Evolutionary conservation across 2,888 invertebrate genomes (phyloP).

Genomic region (Oscheius myriophilus): DNA sequence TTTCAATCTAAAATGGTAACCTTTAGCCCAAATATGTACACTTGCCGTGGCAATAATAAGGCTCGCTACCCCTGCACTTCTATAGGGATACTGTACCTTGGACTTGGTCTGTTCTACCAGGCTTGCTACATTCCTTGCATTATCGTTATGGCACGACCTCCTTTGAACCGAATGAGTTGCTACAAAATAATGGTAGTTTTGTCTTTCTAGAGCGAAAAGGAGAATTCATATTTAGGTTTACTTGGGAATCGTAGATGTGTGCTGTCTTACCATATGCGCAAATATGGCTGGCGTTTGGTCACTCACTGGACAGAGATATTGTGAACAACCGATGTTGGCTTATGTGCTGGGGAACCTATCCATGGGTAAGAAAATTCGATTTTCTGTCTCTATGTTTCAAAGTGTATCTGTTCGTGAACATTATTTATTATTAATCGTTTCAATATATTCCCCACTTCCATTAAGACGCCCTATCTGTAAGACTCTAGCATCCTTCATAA

Average conservation of each 20-base stretch:
- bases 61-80: neutral
- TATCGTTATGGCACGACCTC: conserved; percentile 12
- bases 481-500: too few relatives aligned
- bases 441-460: too few relatives aligned
- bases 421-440: too few relatives aligned
- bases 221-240: conserved; percentile 7
- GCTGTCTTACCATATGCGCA: conserved; percentile 40
- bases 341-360: conserved; percentile 35
- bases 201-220: neutral
- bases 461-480: too few relatives aligned
- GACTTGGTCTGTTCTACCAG: conserved; percentile 15
- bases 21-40: conserved; percentile 16
- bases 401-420: neutral
- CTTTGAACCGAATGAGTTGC: conserved; percentile 8
- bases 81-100: conserved; percentile 13
- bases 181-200: conserved; percentile 18
- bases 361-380: conserved; percentile 27
- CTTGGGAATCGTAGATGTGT: conserved; percentile 32
- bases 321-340: conserved; percentile 34
- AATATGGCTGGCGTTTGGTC: conserved; percentile 45
- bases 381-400: neutral
- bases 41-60: neutral
- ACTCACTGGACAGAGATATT: conserved; percentile 38
- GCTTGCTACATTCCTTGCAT: conserved; percentile 21
- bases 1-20: too few relatives aligned